A percentile compares a stretch with the other conserved stretches of the same genome.
Conservation (phyloP, 2,888 invertebrate species). For the Macrophya alboannulata region DNA sequence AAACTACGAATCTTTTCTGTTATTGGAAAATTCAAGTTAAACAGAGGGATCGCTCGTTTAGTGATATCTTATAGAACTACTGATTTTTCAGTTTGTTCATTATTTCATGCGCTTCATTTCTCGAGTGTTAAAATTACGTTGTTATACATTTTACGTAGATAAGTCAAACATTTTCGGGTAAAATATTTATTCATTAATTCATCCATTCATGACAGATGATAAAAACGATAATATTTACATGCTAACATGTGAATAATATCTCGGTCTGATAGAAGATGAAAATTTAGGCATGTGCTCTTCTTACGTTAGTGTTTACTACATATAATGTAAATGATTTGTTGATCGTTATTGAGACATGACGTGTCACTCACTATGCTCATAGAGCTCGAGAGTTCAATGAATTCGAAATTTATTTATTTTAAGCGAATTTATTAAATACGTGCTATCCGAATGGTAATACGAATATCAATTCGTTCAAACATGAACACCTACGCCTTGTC, state of each 20-base stretch:
- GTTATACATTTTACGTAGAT: not conserved
- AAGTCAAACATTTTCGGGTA: not conserved
- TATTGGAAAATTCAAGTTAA: not conserved
- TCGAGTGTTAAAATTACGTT: not conserved
- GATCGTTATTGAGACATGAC: constrained; percentile 30
- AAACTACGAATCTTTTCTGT: not conserved
- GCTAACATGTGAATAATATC: not conserved
- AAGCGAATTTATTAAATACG: not conserved
- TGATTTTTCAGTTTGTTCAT: not conserved
- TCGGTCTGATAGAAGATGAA: not conserved
- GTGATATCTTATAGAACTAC: not conserved
- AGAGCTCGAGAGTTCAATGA: not conserved
- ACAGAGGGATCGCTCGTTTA: not conserved
- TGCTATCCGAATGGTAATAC: not conserved
- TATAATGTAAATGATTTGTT: constrained; percentile 32
- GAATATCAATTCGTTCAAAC: not conserved
- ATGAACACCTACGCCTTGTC: not conserved
- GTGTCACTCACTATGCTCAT: not conserved
- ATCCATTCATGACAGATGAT: not conserved
- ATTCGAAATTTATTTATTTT: not conserved
- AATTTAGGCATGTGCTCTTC: constrained; percentile 17
- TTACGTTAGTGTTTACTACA: constrained; percentile 32
- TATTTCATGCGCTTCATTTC: not conserved
- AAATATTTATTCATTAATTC: not conserved
- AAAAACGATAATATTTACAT: constrained; percentile 11